A percentile compares a stretch with the other conserved stretches of the same genome.
Evolutionary conservation across 2,888 invertebrate species (phyloP).

Genomic region (Conus canariensis): DNA sequence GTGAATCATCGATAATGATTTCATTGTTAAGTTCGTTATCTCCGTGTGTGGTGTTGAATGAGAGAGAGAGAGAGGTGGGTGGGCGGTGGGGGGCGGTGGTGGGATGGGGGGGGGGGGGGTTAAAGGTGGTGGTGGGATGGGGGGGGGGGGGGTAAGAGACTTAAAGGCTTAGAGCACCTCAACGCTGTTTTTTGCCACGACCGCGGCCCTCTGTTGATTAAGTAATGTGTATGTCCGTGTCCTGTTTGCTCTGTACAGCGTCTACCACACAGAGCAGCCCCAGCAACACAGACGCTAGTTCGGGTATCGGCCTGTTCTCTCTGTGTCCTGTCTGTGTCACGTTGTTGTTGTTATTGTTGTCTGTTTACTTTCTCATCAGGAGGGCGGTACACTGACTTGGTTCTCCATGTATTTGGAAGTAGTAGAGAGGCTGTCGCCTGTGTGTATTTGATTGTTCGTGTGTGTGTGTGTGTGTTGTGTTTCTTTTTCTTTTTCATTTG

Average conservation of each 20-base stretch:
- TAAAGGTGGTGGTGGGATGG: not conserved
- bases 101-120: not conserved
- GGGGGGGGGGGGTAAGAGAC: not conserved
- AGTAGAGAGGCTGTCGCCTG: not conserved
- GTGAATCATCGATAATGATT: too few species aligned
- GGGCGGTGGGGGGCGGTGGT: not conserved
- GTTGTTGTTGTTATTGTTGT: not conserved
- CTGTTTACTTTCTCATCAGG: too few species aligned
- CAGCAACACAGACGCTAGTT: constrained; percentile 25
- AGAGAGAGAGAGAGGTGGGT: not conserved
- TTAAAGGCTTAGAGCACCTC: too few species aligned
- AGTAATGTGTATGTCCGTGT: not conserved
- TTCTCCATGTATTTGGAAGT: not conserved
- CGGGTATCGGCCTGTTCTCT: constrained; percentile 24
- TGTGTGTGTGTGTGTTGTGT: too few species aligned
- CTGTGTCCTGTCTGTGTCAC: not conserved
- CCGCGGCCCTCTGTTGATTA: too few species aligned
- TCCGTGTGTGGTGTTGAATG: too few species aligned
- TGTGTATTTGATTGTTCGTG: not conserved
- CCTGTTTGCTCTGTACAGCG: not conserved
- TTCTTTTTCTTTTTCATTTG: too few species aligned
- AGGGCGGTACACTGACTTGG: too few species aligned
- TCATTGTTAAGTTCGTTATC: too few species aligned
- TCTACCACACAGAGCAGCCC: constrained; percentile 20
- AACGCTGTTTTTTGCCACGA: too few species aligned